Percentiles rank a stretch among this genome's conserved stretches.
Conservation (phyloP, 2,113 vertebrate species). For the Prolemur simus region DNA sequence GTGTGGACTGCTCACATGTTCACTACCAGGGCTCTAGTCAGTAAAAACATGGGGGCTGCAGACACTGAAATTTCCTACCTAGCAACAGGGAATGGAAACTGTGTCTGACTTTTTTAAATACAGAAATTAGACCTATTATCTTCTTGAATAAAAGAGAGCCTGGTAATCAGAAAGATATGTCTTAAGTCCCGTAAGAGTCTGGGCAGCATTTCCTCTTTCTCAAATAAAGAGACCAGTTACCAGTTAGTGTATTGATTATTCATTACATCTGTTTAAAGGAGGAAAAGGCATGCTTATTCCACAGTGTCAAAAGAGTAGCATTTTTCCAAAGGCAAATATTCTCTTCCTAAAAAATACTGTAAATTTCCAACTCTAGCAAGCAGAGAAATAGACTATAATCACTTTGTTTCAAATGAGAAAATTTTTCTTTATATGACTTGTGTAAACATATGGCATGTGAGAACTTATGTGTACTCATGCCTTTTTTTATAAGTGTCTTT, state of each 20-base stretch:
- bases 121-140: constrained; percentile 71
- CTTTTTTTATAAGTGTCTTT: background rate
- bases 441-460: background rate
- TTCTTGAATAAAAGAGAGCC: constrained; percentile 70
- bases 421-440: background rate
- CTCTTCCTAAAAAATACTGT: background rate
- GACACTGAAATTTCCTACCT: constrained; percentile 65
- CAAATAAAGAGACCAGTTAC: constrained; percentile 36
- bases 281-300: background rate
- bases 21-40: constrained; percentile 13
- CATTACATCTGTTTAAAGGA: constrained; percentile 67
- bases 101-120: constrained; percentile 72
- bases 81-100: constrained; percentile 64
- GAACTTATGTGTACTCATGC: background rate
- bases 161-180: constrained; percentile 71
- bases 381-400: background rate
- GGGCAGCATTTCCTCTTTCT: constrained; percentile 76
- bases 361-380: background rate
- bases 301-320: background rate
- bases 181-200: constrained; percentile 64
- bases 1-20: background rate
- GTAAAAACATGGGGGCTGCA: constrained; percentile 49
- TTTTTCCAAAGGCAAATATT: constrained; percentile 27
- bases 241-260: constrained; percentile 70
- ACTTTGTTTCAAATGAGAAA: constrained; percentile 1